Conservation (phyloP, 2,888 invertebrate genomes). For the Spicauda simplicius region DNA sequence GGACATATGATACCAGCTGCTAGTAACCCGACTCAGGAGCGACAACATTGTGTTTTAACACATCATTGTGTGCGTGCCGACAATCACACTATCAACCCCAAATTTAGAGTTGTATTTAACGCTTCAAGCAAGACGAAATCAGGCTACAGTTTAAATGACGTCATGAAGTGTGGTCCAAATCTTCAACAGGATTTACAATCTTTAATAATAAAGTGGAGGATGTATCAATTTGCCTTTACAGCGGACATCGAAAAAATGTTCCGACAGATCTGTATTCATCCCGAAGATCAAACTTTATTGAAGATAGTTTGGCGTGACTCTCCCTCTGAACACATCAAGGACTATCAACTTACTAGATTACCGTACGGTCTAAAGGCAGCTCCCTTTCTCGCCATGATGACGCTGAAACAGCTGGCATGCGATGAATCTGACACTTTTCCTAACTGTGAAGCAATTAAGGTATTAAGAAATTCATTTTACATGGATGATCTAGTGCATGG, state of each 20-base stretch:
- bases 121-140: conserved; percentile 6
- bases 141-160: conserved; percentile 9
- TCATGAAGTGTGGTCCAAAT: conserved; percentile 16
- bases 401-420: conserved; percentile 4
- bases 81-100: conserved; percentile 5
- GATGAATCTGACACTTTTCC: not conserved
- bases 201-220: conserved; percentile 4
- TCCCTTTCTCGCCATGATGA: conserved; percentile 8
- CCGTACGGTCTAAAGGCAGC: conserved; percentile 9
- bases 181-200: conserved; percentile 10
- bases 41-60: too few relatives aligned
- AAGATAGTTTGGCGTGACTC: too few relatives aligned
- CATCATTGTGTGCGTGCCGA: too few relatives aligned
- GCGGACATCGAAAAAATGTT: conserved; percentile 23
- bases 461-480: not conserved
- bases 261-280: not conserved
- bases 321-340: not conserved
- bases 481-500: conserved; percentile 2
- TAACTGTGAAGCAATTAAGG: not conserved
- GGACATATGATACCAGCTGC: conserved; percentile 12
- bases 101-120: conserved; percentile 16
- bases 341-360: not conserved
- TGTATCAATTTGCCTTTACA: conserved; percentile 2
- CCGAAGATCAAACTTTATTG: not conserved
- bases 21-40: conserved; percentile 1